Conservation (phyloP, 2,888 invertebrate species). For the Empis livida region DNA sequence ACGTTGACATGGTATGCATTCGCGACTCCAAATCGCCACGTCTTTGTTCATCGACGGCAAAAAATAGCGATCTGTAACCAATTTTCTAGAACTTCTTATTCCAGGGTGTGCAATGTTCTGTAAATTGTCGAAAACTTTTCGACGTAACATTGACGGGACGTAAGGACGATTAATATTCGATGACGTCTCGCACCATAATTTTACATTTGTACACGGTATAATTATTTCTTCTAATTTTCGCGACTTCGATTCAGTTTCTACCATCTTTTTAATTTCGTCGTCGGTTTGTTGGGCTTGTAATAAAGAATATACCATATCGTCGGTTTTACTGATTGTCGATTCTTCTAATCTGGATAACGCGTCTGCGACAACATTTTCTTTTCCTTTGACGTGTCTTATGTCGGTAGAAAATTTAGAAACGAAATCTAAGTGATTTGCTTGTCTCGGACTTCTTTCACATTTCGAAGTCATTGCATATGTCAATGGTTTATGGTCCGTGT, state of each 20-base stretch:
- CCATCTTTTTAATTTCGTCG: background rate
- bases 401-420: background rate
- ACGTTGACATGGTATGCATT: background rate
- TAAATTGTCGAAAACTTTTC: background rate
- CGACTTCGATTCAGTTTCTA: background rate
- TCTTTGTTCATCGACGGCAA: background rate
- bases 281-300: background rate
- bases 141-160: background rate
- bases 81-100: background rate
- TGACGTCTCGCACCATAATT: background rate
- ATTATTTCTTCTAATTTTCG: background rate
- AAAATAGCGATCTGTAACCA: background rate
- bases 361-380: background rate
- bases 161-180: background rate
- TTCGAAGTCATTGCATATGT: background rate
- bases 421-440: background rate
- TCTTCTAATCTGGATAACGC: background rate
- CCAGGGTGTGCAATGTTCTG: background rate
- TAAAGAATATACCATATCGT: background rate
- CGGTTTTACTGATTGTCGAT: background rate
- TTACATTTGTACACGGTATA: background rate
- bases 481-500: conserved; percentile 5
- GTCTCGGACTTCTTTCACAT: background rate
- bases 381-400: background rate
- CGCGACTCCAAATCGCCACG: background rate